Conservation (phyloP, 2,797 vertebrate genomes). For the Delichon dasypus region DNA sequence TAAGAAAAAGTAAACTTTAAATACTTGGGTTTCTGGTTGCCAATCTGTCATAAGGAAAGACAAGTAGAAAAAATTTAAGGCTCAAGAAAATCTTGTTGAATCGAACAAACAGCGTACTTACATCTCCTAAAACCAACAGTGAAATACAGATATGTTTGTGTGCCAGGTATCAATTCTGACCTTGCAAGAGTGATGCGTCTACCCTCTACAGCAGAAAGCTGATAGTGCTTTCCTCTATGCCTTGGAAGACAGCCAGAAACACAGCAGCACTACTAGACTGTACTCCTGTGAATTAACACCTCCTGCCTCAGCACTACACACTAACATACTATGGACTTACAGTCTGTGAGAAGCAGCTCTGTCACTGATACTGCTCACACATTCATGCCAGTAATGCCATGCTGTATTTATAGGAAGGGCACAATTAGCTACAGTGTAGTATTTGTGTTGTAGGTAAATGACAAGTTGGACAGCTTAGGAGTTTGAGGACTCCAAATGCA, state of each 20-base stretch:
- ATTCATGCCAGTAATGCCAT: neutral
- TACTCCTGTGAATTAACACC: neutral
- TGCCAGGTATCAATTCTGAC: neutral
- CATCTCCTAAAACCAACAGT: neutral
- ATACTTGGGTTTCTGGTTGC: neutral
- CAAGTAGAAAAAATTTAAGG: neutral
- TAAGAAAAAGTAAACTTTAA: neutral
- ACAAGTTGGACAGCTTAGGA: neutral
- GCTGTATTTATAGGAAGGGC: neutral
- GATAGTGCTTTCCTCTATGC: neutral
- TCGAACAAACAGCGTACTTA: neutral
- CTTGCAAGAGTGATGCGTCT: neutral
- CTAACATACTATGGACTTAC: rapidly evolving
- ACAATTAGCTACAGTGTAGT: neutral
- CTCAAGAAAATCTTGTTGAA: neutral
- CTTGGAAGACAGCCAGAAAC: neutral
- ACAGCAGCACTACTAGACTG: neutral
- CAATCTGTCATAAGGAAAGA: neutral
- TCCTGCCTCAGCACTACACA: neutral
- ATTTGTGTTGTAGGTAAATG: neutral
- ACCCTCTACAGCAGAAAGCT: neutral
- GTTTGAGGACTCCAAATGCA: neutral
- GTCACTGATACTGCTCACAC: neutral
- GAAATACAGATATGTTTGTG: neutral
- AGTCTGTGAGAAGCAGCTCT: neutral